Percentiles rank a stretch among this genome's conserved stretches.
phyloP scores from a whole-genome alignment of 2,113 vertebrate species.

The Egretta garzetta region DNA sequence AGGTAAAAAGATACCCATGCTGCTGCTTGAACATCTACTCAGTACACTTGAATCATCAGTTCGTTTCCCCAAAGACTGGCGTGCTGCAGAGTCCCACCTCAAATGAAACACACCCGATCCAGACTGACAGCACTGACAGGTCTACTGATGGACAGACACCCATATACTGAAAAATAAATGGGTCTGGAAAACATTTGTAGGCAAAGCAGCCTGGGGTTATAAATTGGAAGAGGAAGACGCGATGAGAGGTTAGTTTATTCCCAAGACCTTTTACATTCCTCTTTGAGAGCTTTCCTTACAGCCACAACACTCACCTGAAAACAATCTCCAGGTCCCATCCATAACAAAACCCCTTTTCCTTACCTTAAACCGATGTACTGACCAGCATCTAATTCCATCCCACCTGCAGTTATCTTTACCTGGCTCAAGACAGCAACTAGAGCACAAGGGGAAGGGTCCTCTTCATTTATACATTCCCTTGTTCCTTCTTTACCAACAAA shows the following conservation, averaged over 20 bases:
- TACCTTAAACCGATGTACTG: not conserved
- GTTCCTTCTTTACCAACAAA: not conserved
- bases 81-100: not conserved
- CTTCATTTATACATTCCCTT: rapidly evolving
- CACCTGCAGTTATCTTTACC: not conserved
- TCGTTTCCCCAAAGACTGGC: not conserved
- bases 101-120: too few relatives aligned
- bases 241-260: not conserved
- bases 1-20: rapidly evolving
- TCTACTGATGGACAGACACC: not conserved
- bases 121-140: not conserved
- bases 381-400: not conserved
- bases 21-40: rapidly evolving
- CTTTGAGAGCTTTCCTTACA: not conserved
- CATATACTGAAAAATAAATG: rapidly evolving
- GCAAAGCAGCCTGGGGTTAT: not conserved
- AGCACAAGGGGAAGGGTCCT: not conserved
- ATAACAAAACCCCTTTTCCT: too few relatives aligned
- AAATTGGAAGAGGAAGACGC: rapidly evolving
- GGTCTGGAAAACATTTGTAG: not conserved
- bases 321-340: not conserved
- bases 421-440: rapidly evolving
- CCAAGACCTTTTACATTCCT: not conserved
- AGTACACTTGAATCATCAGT: rapidly evolving
- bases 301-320: not conserved